phyloP scores from a whole-genome alignment of 2,888 invertebrate genomes.

The Noctua janthina region DNA sequence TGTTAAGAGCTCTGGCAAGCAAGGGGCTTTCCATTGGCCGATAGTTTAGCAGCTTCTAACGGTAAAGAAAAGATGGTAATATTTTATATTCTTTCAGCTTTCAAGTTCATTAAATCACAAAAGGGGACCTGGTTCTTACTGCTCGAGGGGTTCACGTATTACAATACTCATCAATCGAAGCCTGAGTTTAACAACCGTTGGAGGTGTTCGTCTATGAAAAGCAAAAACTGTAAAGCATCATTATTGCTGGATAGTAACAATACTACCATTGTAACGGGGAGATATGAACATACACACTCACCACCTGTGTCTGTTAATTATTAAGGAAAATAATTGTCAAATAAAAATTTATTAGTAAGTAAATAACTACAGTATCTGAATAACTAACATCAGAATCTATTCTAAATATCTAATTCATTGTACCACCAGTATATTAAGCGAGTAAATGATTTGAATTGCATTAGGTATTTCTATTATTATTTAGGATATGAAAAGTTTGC shows the following conservation, averaged over 20 bases:
- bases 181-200: conserved; percentile 24
- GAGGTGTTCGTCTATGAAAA: conserved; percentile 55
- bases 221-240: conserved; percentile 42
- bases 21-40: too few species aligned
- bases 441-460: too few species aligned
- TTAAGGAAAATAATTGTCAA: background rate
- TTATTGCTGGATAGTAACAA: conserved; percentile 17
- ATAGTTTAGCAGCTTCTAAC: background rate
- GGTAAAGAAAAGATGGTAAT: background rate
- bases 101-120: background rate
- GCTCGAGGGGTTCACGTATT: background rate
- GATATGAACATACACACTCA: background rate
- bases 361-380: background rate
- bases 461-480: background rate
- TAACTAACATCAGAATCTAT: background rate
- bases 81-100: background rate
- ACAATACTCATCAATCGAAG: background rate
- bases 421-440: background rate
- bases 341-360: background rate
- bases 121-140: background rate
- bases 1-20: background rate
- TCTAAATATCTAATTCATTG: background rate
- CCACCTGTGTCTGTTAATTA: background rate
- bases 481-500: background rate
- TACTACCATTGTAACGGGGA: background rate